Evolutionary conservation across 2,797 vertebrate species (phyloP), one percentile per base, ranked within the genome.

Genomic region (Thripadectes ignobilis): DNA sequence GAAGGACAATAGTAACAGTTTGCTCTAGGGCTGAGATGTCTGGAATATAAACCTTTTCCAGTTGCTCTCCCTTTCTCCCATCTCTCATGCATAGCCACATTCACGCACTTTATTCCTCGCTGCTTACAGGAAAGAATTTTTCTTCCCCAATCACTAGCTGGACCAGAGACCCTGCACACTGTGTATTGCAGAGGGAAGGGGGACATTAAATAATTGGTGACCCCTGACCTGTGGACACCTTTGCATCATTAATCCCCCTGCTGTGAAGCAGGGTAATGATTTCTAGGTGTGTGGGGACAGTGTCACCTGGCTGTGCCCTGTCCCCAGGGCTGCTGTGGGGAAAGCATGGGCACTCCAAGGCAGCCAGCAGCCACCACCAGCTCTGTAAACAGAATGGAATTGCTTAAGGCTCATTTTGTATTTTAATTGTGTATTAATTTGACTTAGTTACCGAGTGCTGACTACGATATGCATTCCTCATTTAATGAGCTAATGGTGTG

Each of bases 361-460:
- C 71, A 85, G 32, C 27, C 45, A 49, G 45, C 36, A 36, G 27
- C 15, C 11, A 26, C 36, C 27, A 27, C 36, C n/a, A 41, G 46
- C 26, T 61, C 74, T 84, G 45, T 52, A 57, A 93, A 91, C 59
- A 54, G 41, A 89, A 72, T 45, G 32, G 39, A 89, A 72, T 77
- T 67, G 74, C 68, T 95, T 61, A 82, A 89, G 92, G 65, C 78
- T 94, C 68, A 65, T 84, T 92, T 93, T 87, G 75, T 82, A 57
- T 89, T 95, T 95, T 93, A 96, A 93, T 88, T 97, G 67, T 80
- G 51, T 91, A 90, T 89, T 94, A 93, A 92, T 96, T 96, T 96
- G 81, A 76, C 88, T 91, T 80, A 45, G 88, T 81, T 88, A 59
- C 75, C 65, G 79, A 88, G 66, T 49, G 76, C 81, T 48, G 86